Evolutionary conservation across 2,888 invertebrate species (phyloP), one percentile per base, ranked within the genome.

Genomic region (Drosophila yooni): DNA sequence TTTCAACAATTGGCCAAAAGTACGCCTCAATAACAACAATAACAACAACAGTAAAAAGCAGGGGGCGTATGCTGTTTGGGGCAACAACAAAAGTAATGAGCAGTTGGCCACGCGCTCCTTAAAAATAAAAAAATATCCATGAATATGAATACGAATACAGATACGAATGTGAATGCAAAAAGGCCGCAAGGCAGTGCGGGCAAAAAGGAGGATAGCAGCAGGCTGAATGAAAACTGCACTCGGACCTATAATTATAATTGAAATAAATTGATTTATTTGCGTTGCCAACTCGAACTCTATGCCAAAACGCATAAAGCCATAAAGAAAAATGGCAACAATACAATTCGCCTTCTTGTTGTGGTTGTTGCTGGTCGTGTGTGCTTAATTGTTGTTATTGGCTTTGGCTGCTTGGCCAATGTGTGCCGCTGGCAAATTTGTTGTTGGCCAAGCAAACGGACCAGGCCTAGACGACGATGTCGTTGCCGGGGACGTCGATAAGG

Each of bases 211-310:
- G 57, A 51, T 56, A 57, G 48, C 52, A 58, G 59, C 51, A 58
- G 59, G 53, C 50, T 51, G 50, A 50, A 52, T 25, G 38, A 34
- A 65, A 67, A 73, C 79, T 78, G 75, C 79, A 75, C 78, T 66
- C 72, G 70, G 59, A 60, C 72, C 91, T 92, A 86, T 92, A 92
- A 92, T 92, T 92, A 92, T 91, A 92, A 92, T 92, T 91, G 92
- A 92, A 91, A 92, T 91, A 90, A 92, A 92, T 92, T 92, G 91
- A 92, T 92, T 92, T 92, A 91, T 91, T 88, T 87, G 84, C 86
- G 71, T 82, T 79, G 77, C 81, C 76, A 70, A 79, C 79, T 83
- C 81, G 70, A 74, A 54, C 81, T 88, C 89, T 88, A 82, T 82
- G 82, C 82, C 80, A 83, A 85, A 91, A 85, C 81, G 82, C 81